Evolutionary conservation across 2,797 vertebrate genomes (phyloP).

Genomic region (Xyrichtys novacula): DNA sequence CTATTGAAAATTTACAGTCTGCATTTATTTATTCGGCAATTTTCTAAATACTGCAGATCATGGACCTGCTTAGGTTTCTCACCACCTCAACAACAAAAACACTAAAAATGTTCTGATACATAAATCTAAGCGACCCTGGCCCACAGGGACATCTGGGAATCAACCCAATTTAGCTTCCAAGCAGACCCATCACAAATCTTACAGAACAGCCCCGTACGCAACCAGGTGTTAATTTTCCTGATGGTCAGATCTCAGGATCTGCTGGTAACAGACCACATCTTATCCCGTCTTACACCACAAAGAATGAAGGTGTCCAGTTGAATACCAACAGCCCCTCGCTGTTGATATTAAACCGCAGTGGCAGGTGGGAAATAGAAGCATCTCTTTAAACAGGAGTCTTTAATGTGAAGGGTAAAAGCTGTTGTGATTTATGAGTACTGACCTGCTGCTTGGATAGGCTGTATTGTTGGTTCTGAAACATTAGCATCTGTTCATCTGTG

Average conservation of each 20-base stretch:
- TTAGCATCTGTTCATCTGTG: conserved; percentile 8
- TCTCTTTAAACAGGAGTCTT: conserved; percentile 1
- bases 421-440: not conserved
- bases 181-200: too few relatives aligned
- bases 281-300: not conserved
- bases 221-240: not conserved
- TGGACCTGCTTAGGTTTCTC: too few relatives aligned
- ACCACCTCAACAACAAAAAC: too few relatives aligned
- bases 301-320: not conserved
- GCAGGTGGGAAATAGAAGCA: not conserved
- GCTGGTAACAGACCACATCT: not conserved
- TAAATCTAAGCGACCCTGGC: too few relatives aligned
- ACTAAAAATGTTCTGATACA: too few relatives aligned
- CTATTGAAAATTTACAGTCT: too few relatives aligned
- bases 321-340: not conserved
- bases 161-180: too few relatives aligned
- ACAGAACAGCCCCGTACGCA: too few relatives aligned
- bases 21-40: too few relatives aligned
- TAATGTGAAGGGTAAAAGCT: not conserved
- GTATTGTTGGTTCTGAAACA: not conserved
- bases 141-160: too few relatives aligned
- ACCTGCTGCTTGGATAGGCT: not conserved
- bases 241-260: not conserved
- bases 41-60: too few relatives aligned
- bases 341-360: not conserved